These are phyloP conservation scores for Polylopha cassiicola DNA, from an alignment of 2,888 invertebrate genomes.

Conservation along the genomic window DNA sequence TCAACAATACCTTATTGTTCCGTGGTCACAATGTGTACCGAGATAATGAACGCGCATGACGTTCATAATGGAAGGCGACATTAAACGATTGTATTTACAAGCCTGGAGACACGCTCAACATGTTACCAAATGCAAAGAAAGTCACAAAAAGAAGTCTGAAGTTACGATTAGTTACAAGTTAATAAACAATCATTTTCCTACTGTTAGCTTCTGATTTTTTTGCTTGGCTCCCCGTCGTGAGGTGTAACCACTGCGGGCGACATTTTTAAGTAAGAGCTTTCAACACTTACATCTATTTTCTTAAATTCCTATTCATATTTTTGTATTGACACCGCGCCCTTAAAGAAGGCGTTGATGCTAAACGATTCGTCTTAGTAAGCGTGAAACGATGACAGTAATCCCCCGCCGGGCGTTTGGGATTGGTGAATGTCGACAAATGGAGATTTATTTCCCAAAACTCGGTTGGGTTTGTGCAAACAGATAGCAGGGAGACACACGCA, in stretches of 20 bases:
- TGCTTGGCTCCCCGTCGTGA: slow-evolving; percentile 37
- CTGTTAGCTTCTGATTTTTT: slow-evolving; percentile 50
- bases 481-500: slow-evolving; percentile 46
- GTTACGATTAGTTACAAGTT: slow-evolving; percentile 40
- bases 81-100: slow-evolving; percentile 24
- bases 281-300: slow-evolving; percentile 38
- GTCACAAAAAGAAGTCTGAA: slow-evolving; percentile 28
- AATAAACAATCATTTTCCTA: slow-evolving; percentile 47
- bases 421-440: slow-evolving; percentile 62
- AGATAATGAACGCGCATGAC: neutral
- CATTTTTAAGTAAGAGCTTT: slow-evolving; percentile 46
- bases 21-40: neutral
- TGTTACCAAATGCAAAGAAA: slow-evolving; percentile 29
- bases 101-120: slow-evolving; percentile 26
- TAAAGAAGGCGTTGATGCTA: slow-evolving; percentile 34
- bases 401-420: slow-evolving; percentile 45
- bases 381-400: slow-evolving; percentile 42
- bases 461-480: slow-evolving; percentile 60
- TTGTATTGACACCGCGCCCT: slow-evolving; percentile 15
- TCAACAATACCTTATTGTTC: neutral
- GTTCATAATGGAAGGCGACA: slow-evolving; percentile 6
- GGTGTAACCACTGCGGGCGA: slow-evolving; percentile 35
- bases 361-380: slow-evolving; percentile 39
- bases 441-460: slow-evolving; percentile 58
- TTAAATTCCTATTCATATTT: slow-evolving; percentile 19